phyloP scores from a whole-genome alignment of 2,797 vertebrate genomes.

The Heteromormyrus szaboi region DNA sequence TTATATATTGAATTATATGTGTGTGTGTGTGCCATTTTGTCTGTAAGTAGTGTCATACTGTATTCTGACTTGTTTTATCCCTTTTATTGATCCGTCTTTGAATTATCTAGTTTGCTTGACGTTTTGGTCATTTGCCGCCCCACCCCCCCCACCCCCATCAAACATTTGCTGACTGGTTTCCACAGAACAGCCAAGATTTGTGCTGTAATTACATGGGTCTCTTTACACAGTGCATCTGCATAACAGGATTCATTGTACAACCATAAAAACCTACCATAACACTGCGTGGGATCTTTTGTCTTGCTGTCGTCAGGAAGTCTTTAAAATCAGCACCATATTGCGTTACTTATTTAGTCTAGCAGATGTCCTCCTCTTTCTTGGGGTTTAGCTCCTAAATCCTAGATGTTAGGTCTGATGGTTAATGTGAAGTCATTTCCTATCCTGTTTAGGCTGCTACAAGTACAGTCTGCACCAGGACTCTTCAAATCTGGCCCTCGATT shows the following conservation, averaged over 20 bases:
- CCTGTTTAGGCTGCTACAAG: not conserved
- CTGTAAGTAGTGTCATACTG: not conserved
- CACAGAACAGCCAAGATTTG: conserved; percentile 6
- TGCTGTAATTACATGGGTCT: not conserved
- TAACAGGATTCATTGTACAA: not conserved
- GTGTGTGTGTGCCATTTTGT: not conserved
- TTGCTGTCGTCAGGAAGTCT: not conserved
- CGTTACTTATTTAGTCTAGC: conserved; percentile 10
- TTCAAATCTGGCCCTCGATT: not conserved
- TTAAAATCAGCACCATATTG: conserved; percentile 1
- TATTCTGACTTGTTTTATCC: not conserved
- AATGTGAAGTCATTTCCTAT: not conserved
- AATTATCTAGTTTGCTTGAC: not conserved
- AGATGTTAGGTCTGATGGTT: not conserved
- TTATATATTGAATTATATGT: not conserved
- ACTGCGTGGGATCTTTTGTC: not conserved
- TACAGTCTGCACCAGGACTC: not conserved
- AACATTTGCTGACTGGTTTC: conserved; percentile 3
- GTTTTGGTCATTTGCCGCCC: not conserved
- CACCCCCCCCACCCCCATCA: not conserved
- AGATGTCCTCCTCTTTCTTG: not conserved
- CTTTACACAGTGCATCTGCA: conserved; percentile 4
- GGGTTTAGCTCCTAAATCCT: not conserved
- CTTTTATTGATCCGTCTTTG: not conserved
- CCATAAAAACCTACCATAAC: not conserved